phyloP scores from a whole-genome alignment of 2,888 invertebrate genomes.

The Pristionchus entomophagus region DNA sequence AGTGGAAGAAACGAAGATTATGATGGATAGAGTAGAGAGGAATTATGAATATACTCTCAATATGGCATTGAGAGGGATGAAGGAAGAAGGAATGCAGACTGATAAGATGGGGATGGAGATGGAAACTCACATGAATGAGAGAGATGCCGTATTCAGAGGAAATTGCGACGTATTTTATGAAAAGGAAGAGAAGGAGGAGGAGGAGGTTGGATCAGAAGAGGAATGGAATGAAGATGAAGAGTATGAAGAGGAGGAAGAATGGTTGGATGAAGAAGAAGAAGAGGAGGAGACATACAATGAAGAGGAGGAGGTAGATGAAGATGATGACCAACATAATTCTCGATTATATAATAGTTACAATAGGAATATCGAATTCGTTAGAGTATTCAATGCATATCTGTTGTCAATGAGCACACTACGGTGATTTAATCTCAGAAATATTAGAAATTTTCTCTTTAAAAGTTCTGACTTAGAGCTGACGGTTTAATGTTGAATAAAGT shows the following conservation, averaged over 20 bases:
- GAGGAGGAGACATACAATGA: slow-evolving; percentile 46
- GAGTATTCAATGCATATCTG: slow-evolving; percentile 42
- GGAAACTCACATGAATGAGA: neutral
- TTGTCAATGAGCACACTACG: neutral
- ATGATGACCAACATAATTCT: slow-evolving; percentile 39
- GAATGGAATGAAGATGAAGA: slow-evolving; percentile 48
- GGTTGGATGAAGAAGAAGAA: neutral
- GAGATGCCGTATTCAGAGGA: no score
- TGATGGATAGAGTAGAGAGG: neutral
- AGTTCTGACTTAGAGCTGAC: neutral
- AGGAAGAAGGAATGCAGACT: slow-evolving; percentile 40
- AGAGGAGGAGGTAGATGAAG: slow-evolving; percentile 48
- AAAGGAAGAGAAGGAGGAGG: neutral
- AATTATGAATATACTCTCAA: slow-evolving; percentile 21
- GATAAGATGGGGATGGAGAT: slow-evolving; percentile 7
- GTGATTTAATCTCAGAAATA: neutral
- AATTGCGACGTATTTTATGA: no score
- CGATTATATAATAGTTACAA: neutral
- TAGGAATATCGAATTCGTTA: slow-evolving; percentile 20
- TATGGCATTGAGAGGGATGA: slow-evolving; percentile 1
- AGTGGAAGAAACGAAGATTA: neutral
- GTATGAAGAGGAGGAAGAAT: slow-evolving; percentile 50
- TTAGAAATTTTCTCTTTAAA: neutral
- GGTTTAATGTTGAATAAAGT: neutral
- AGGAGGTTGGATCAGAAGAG: no score